Base-by-base conservation (phyloP, 2,888 invertebrate species). In the Diplolepis rosae region DNA sequence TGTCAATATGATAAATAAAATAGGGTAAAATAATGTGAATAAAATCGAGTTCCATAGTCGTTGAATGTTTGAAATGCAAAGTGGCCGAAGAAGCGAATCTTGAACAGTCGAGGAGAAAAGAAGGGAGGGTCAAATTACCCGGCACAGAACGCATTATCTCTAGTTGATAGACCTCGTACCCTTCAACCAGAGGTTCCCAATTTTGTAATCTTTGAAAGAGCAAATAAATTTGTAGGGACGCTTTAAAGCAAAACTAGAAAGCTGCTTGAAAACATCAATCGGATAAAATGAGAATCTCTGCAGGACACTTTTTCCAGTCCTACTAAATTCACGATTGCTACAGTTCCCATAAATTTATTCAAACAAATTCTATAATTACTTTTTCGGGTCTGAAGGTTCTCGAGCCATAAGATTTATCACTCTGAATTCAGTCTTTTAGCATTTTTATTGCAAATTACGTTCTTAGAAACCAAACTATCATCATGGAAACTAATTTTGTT, bases 311-410 rank as follows among this genome's bases (percentile, higher is more conserved):
- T 79, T 80, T 74, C 78, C 66, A 74, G 75, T 79, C 75, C 76
- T 77, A 72, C 75, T 79, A 79, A 85, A 84, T 81, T 84, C 79
- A 75, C 83, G 82, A 86, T 85, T 80, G 77, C 81, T 69, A 69
- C 73, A 72, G 72, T 70, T 76, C 76, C 81, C 83, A 83, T 85
- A 87, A 87, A 87, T 87, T 86, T 87, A 85, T 86, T 87, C 87
- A 82, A 87, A 85, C 85, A 86, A 86, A 87, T 87, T 86, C 85
- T 85, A 85, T 87, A 87, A 87, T 87, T 87, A 87, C 87, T 85
- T 87, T 85, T 84, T 82, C 82, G 76, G 70, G 71, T 73, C 51
- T 69, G 56, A 68, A 70, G 77, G 75, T 77, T 72, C 73, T 71
- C 70, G 56, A 71, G 65, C 74, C 68, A 32, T 15, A 73, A 82